Evolutionary conservation across 2,113 vertebrate genomes (phyloP), one percentile per base, ranked within the genome.

Genomic region (Alexandromys fortis): DNA sequence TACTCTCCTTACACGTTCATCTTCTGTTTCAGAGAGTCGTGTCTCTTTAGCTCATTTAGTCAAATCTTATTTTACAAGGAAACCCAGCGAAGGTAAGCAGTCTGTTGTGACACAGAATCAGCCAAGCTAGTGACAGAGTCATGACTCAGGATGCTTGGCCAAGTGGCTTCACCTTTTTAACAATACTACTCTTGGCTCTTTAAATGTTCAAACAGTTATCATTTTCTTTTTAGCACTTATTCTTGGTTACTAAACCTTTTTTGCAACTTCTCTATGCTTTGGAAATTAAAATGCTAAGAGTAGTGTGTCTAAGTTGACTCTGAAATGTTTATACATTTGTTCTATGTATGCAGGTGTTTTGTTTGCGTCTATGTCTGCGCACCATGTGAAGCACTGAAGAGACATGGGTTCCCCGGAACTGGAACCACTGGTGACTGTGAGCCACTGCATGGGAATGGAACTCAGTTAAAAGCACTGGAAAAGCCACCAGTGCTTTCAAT

Each of bases 141-240:
- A 9, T 38, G 47, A 47, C n/a, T 77, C 38, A 17, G 0, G 3
- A 82, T 12, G 58, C 58, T 70, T 68, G 12, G 16, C 0, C 33
- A 55, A 86, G 52, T 26, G 58, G 58, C 42, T 30, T 6, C 21
- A 58, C 38, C 14, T 58, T 52, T 82, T 85, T 79, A 89, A 28
- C 79, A 73, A 67, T 9, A 61, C 14, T 91, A 30, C 21, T 75
- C n/a, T 91, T 4, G 61, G n/a, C 21, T 79, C 79, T 91, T 75
- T 65, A 94, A 55, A 70, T 93, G 63, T 73, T 24, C 55, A 47
- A 86, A 73, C 3, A 61, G 79, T 75, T 89, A 47, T 38, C 17
- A 87, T 58, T 90, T 94, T 79, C 49, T 45, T 86, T 58, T 95
- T 82, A 87, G 47, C 58, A 45, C 90, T 97, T 89, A 76, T n/a